These are phyloP conservation scores for Pangasius sanitwongsei DNA, from an alignment of 2,797 vertebrate genomes.

Conservation along the genomic window DNA sequence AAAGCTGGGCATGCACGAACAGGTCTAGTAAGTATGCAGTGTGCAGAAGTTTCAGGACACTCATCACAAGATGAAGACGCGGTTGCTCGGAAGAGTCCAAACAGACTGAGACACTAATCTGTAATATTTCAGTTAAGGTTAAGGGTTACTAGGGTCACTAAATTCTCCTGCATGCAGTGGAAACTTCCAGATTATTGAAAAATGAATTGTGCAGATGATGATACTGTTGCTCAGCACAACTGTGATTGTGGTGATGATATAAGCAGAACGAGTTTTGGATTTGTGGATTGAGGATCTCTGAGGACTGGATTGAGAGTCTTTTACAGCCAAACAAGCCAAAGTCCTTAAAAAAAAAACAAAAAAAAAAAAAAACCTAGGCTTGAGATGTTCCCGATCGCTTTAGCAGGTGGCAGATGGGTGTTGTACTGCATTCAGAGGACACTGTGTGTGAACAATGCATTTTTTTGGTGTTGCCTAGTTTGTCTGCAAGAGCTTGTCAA, in stretches of 20 bases:
- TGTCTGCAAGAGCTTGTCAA: neutral
- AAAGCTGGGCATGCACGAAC: conserved; percentile 23
- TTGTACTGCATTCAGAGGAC: neutral
- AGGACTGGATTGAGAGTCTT: neutral
- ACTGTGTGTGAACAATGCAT: neutral
- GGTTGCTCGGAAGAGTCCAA: neutral
- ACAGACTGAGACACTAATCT: neutral
- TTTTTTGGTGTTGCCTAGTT: neutral
- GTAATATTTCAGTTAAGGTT: neutral
- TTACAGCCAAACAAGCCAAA: neutral
- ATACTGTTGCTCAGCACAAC: neutral
- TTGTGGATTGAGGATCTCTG: neutral
- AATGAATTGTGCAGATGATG: neutral
- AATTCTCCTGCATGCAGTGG: neutral
- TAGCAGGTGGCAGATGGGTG: neutral
- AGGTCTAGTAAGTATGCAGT: neutral
- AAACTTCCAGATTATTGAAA: neutral
- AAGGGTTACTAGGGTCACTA: neutral
- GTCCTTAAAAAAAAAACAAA: neutral
- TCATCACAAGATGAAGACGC: neutral
- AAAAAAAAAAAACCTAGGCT: no score
- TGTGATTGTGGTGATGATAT: neutral
- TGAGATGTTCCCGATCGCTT: neutral
- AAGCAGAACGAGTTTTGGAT: neutral
- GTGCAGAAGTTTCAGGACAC: neutral